Conservation (phyloP, 2,888 invertebrate genomes). For the Limenitis camilla region DNA sequence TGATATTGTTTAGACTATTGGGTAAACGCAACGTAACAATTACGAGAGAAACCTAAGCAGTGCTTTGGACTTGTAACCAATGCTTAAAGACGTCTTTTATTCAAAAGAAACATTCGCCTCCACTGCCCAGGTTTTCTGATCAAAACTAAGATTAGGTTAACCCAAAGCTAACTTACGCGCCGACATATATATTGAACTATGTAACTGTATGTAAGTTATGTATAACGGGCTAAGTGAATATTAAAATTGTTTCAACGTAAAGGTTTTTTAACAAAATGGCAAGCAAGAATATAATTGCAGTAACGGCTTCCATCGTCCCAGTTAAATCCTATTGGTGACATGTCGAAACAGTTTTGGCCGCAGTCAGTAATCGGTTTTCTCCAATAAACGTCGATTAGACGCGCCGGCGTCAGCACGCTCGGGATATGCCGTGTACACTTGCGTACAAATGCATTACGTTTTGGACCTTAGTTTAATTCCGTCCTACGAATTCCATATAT, state of each 20-base stretch:
- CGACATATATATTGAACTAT: no score
- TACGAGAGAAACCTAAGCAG: no score
- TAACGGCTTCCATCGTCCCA: slow-evolving; percentile 15
- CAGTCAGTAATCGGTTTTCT: slow-evolving; percentile 70
- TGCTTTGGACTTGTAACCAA: no score
- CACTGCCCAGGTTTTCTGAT: no score
- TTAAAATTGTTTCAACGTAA: neutral
- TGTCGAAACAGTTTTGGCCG: slow-evolving; percentile 65
- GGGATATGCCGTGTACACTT: slow-evolving; percentile 47
- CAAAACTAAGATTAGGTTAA: no score
- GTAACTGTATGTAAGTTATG: no score
- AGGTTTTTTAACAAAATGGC: neutral
- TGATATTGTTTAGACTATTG: no score
- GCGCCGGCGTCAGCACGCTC: slow-evolving; percentile 70
- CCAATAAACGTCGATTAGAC: slow-evolving; percentile 75
- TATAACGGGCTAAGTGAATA: slow-evolving; percentile 46
- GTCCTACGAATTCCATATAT: no score
- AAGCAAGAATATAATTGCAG: slow-evolving; percentile 17
- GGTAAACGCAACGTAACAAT: no score
- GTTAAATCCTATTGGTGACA: slow-evolving; percentile 45
- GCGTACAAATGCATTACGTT: slow-evolving; percentile 14
- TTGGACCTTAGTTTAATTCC: neutral
- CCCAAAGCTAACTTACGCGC: no score
- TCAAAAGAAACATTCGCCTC: no score
- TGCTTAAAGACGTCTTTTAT: no score